Conservation (phyloP, 2,113 vertebrate species). For the Chaetura pelagica region DNA sequence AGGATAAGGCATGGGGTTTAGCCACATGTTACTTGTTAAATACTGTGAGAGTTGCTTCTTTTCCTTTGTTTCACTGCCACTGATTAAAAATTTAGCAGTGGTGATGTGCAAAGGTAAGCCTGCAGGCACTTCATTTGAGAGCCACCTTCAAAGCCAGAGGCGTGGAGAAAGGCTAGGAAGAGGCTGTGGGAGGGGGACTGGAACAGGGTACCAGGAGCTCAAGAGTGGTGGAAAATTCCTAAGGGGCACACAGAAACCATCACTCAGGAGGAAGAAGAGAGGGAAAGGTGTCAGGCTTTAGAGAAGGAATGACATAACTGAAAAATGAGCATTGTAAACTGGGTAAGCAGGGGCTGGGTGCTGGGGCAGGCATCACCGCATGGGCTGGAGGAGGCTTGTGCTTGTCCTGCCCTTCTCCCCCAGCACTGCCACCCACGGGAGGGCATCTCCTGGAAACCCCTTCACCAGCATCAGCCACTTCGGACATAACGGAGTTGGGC, state of each 20-base stretch:
- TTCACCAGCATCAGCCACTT: rapidly evolving
- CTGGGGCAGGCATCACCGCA: rapidly evolving
- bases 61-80: not conserved
- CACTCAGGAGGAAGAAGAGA: not conserved
- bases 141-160: not conserved
- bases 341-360: not conserved
- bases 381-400: not conserved
- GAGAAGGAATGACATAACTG: not conserved
- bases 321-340: not conserved
- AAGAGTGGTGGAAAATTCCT: not conserved
- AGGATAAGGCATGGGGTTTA: not conserved
- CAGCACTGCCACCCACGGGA: rapidly evolving
- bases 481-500: rapidly evolving
- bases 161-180: not conserved
- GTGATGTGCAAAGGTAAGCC: not conserved
- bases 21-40: not conserved
- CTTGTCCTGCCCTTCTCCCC: not conserved
- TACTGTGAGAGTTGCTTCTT: not conserved
- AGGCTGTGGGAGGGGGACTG: rapidly evolving
- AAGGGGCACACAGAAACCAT: not conserved
- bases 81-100: not conserved
- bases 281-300: not conserved
- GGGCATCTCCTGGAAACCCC: rapidly evolving
- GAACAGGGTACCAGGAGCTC: not conserved
- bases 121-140: not conserved